Conservation (phyloP, 2,797 vertebrate species). For the Oceanodroma leucorhoa region DNA sequence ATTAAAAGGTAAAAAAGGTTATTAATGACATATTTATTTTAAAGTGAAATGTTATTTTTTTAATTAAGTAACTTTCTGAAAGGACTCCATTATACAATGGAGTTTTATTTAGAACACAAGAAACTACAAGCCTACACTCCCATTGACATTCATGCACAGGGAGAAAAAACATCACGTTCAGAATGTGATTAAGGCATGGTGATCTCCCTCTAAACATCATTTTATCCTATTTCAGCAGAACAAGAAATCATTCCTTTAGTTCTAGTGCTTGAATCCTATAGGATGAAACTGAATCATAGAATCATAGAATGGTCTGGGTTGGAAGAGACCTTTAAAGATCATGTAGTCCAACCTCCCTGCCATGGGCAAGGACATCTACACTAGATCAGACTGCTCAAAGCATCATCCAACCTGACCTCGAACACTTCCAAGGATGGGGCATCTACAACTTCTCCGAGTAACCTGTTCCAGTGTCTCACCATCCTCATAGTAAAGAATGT, state of each 20-base stretch:
- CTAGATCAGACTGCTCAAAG: neutral
- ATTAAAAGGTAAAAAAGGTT: neutral
- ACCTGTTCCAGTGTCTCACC: neutral
- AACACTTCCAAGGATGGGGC: neutral
- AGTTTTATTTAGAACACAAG: neutral
- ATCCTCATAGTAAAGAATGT: neutral
- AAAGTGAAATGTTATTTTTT: neutral
- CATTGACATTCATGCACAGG: neutral
- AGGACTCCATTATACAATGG: neutral
- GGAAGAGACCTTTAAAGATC: neutral
- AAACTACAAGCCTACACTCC: neutral
- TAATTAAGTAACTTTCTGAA: neutral
- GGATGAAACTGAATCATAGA: neutral
- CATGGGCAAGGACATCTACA: neutral
- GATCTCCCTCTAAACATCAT: neutral
- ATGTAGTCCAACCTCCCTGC: neutral
- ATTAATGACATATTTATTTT: neutral
- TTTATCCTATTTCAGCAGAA: neutral
- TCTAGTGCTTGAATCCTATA: neutral
- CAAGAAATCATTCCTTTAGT: neutral
- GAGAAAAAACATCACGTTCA: neutral
- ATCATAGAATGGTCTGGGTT: neutral
- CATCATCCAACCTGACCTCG: neutral
- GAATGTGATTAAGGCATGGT: neutral
- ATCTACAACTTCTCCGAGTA: neutral